Percentiles rank a stretch among this genome's conserved stretches.
Conservation (phyloP, 2,113 vertebrate genomes). For the Pteruthius melanotis region DNA sequence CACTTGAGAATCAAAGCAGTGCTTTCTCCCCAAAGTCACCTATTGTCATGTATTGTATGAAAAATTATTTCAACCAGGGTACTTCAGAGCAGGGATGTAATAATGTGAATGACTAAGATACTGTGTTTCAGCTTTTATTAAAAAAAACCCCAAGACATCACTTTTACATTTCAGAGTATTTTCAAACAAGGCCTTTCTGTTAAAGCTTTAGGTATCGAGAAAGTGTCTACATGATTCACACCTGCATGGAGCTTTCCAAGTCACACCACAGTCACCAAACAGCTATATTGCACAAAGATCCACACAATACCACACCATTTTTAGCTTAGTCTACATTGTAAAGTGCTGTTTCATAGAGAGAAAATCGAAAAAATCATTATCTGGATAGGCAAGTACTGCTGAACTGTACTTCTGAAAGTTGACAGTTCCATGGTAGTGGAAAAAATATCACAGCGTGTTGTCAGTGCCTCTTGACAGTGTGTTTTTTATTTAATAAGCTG, state of each 20-base stretch:
- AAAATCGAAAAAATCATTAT: conserved; percentile 31
- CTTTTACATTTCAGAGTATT: conserved; percentile 56
- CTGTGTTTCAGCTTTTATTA: conserved; percentile 67
- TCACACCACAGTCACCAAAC: conserved; percentile 49
- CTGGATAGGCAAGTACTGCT: conserved; percentile 12
- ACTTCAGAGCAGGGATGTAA: neutral
- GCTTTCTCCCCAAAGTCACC: neutral
- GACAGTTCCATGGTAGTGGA: neutral
- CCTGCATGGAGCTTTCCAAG: conserved; percentile 35
- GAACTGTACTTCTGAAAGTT: conserved; percentile 6
- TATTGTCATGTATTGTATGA: neutral
- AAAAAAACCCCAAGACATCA: neutral
- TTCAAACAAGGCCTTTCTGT: conserved; percentile 56
- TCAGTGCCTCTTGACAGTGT: neutral
- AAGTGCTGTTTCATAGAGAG: conserved; percentile 77
- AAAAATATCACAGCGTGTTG: neutral
- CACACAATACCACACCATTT: conserved; percentile 63
- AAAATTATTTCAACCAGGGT: neutral
- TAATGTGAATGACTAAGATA: neutral
- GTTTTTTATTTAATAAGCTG: neutral
- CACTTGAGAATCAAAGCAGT: neutral
- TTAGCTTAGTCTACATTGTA: conserved; percentile 75
- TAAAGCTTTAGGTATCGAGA: conserved; percentile 65
- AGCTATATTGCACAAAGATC: conserved; percentile 78
- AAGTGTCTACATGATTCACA: conserved; percentile 45